A percentile compares a stretch with the other conserved stretches of the same genome.
Conservation (phyloP, 2,888 invertebrate species). For the Erynnis tages region DNA sequence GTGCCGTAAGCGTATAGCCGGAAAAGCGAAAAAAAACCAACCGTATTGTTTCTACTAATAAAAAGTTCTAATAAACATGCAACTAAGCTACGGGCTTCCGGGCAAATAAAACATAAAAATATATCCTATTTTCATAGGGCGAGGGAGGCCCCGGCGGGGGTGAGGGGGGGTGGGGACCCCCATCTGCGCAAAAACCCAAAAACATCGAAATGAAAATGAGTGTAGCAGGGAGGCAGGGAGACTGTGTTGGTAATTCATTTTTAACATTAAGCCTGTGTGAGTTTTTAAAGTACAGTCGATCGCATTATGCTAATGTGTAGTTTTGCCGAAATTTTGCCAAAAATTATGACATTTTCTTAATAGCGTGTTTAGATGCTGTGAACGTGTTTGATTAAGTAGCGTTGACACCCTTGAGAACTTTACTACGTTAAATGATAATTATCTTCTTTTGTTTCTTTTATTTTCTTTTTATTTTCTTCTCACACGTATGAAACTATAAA, state of each 20-base stretch:
- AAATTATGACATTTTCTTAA: conserved; percentile 1
- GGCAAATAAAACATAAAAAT: conserved; percentile 82
- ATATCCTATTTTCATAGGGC: conserved; percentile 82
- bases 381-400: background rate
- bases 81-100: conserved; percentile 80
- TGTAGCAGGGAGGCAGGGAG: conserved; percentile 68
- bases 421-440: no score
- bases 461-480: no score
- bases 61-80: conserved; percentile 82
- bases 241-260: conserved; percentile 81
- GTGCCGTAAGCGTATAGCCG: conserved; percentile 25
- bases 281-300: conserved; percentile 78
- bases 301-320: conserved; percentile 42
- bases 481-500: no score
- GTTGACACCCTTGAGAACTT: no score
- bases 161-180: conserved; percentile 47
- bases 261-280: conserved; percentile 80
- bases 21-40: conserved; percentile 51
- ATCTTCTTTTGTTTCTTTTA: no score
- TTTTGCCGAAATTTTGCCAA: conserved; percentile 25
- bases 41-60: conserved; percentile 77
- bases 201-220: conserved; percentile 83
- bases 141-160: conserved; percentile 54
- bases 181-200: conserved; percentile 82
- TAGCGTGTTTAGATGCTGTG: background rate